Conservation (phyloP, 1,140 invertebrate genomes). For the Aphidius gifuensis region DNA sequence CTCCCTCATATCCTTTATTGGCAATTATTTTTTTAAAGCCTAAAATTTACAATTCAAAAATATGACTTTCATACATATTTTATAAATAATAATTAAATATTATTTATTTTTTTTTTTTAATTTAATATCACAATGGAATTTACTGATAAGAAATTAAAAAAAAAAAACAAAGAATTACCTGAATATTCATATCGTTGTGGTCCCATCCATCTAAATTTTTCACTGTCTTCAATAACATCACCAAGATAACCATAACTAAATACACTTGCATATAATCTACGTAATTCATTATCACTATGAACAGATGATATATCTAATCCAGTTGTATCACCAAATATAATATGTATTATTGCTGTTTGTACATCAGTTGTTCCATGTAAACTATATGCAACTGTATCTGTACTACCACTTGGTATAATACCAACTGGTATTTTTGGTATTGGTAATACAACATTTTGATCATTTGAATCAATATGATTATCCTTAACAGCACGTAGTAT, state of each 20-base stretch:
- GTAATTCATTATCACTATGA: constrained; percentile 63
- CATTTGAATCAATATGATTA: constrained; percentile 61
- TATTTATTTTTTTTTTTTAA: not conserved
- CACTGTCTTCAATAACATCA: constrained; percentile 79
- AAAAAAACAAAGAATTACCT: constrained; percentile 50
- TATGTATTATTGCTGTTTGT: constrained; percentile 76
- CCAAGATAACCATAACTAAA: constrained; percentile 87
- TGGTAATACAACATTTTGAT: constrained; percentile 60
- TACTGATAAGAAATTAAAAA: too few relatives aligned
- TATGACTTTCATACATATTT: too few relatives aligned
- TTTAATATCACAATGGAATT: too few relatives aligned
- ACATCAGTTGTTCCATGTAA: constrained; percentile 82
- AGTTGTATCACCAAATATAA: constrained; percentile 72
- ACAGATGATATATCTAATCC: constrained; percentile 80
- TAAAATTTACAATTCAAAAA: constrained; percentile 30
- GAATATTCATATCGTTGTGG: constrained; percentile 83
- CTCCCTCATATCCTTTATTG: constrained; percentile 71
- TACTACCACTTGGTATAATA: constrained; percentile 80
- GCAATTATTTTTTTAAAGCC: constrained; percentile 72
- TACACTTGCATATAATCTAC: constrained; percentile 76
- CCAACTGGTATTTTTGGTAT: constrained; percentile 66
- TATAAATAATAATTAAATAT: constrained; percentile 9
- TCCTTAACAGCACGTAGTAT: constrained; percentile 57
- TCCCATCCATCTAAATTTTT: constrained; percentile 84
- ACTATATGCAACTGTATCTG: constrained; percentile 79